A percentile compares a stretch with the other conserved stretches of the same genome.
Conservation (phyloP, 2,888 invertebrate genomes). For the Platerodrilus igneus region DNA sequence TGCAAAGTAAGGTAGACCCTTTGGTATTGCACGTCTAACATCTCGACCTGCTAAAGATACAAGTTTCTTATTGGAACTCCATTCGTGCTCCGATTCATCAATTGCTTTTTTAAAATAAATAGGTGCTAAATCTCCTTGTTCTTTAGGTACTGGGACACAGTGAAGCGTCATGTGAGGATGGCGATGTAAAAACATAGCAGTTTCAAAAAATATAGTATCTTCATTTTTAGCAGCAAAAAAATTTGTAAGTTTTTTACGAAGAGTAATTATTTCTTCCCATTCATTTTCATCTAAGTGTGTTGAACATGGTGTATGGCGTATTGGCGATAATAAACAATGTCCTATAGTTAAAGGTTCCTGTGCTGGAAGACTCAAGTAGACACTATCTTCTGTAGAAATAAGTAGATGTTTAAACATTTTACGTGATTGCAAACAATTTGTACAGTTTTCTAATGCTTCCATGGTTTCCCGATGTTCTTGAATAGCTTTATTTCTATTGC, state of each 20-base stretch:
- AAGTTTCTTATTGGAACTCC: constrained; percentile 92
- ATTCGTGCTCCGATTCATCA: constrained; percentile 90
- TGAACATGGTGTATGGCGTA: constrained; percentile 72
- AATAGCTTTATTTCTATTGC: constrained; percentile 63
- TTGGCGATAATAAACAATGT: constrained; percentile 83
- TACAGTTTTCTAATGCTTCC: constrained; percentile 73
- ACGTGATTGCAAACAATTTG: constrained; percentile 75
- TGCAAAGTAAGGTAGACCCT: constrained; percentile 91
- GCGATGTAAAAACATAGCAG: constrained; percentile 55
- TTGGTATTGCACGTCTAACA: constrained; percentile 79
- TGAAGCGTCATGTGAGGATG: constrained; percentile 84
- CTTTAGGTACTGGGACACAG: constrained; percentile 81
- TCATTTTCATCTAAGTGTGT: constrained; percentile 91
- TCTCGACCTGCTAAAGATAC: constrained; percentile 66
- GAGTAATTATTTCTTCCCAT: constrained; percentile 81
- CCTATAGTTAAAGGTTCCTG: constrained; percentile 75
- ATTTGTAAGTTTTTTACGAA: constrained; percentile 70
- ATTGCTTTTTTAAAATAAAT: constrained; percentile 99
- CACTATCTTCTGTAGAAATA: constrained; percentile 72
- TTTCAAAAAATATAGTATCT: constrained; percentile 89
- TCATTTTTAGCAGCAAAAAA: constrained; percentile 70
- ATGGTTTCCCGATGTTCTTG: constrained; percentile 66
- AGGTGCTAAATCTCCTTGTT: constrained; percentile 82
- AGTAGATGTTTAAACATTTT: constrained; percentile 81
- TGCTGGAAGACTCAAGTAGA: constrained; percentile 80